A percentile compares a stretch with the other conserved stretches of the same genome.
phyloP scores from a whole-genome alignment of 1,140 invertebrate species.

The Mizuhopecten yessoensis region DNA sequence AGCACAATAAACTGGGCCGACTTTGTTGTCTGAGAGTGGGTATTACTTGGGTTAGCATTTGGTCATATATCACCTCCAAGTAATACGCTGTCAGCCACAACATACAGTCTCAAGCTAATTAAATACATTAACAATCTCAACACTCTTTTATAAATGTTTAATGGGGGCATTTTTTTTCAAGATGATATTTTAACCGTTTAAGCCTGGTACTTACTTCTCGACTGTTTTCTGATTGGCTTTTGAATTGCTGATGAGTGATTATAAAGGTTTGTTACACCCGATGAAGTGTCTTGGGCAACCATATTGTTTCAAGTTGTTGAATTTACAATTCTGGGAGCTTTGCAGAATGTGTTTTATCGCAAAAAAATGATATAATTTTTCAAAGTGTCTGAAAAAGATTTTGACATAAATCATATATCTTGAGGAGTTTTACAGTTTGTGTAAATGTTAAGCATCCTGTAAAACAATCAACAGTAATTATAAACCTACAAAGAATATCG shows the following conservation, averaged over 20 bases:
- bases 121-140: background rate
- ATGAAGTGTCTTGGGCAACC: background rate
- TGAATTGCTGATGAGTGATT: background rate
- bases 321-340: background rate
- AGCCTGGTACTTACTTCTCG: background rate
- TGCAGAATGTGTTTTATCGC: background rate
- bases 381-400: background rate
- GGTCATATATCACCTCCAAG: background rate
- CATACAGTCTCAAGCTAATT: slow-evolving; percentile 1
- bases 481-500: slow-evolving; percentile 1
- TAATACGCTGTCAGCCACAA: slow-evolving; percentile 19
- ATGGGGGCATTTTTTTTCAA: background rate
- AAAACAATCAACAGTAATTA: slow-evolving; percentile 4
- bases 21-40: slow-evolving; percentile 14
- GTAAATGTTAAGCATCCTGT: background rate
- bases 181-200: slow-evolving; percentile 19
- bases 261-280: background rate
- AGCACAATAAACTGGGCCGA: background rate
- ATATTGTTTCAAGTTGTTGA: slow-evolving; percentile 14
- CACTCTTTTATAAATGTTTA: background rate
- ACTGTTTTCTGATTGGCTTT: slow-evolving; percentile 3
- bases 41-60: background rate
- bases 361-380: background rate
- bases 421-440: background rate
- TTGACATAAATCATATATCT: slow-evolving; percentile 37